Evolutionary conservation across 2,113 vertebrate species (phyloP), one percentile per base, ranked within the genome.

Genomic region (Gymnarchus niloticus): DNA sequence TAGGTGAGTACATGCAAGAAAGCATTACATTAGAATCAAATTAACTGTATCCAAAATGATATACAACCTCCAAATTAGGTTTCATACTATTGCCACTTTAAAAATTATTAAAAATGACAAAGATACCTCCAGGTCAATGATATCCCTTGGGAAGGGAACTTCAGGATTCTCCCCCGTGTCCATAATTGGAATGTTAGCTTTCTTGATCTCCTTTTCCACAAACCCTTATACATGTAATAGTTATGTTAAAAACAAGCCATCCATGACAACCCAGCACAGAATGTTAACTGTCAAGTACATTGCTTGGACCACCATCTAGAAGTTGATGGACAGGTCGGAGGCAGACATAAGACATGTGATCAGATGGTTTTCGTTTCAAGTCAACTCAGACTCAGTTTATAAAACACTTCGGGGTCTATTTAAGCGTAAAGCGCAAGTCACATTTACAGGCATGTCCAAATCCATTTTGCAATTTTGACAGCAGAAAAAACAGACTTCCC

Each of bases 161-260:
- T 99, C 98, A 0, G 98, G 98, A 89, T 99, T 99, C 90, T 99
- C 98, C 0, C 98, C 98, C 0, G 98, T 99, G 92, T 99, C 98
- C 80, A 97, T 88, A 56, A 99, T 95, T 0, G 94, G 93, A 86
- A 99, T 97, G 87, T 96, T 95, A 12, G 97, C 98, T 89, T 97
- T 98, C 89, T 96, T 97, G 85, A 99, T 98, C 91, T 99, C 98
- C 91, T 99, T 99, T 88, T 99, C 98, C 81, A 99, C 98, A 94
- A 99, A 99, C 57, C 98, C 98, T 99, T 1, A 33, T 12, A 85
- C 73, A n/a, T 54, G 44, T 33, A 81, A 48, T 17, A 87, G 17
- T 3, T 57, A 83, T 33, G 44, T 56, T 28, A 57, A n/a, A 57
- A 83, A 19, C 54, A 44, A 3, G n/a, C 3, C 8, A 48, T 81